Evolutionary conservation across 2,888 invertebrate species (phyloP).

Genomic region (Syrphus vitripennis): DNA sequence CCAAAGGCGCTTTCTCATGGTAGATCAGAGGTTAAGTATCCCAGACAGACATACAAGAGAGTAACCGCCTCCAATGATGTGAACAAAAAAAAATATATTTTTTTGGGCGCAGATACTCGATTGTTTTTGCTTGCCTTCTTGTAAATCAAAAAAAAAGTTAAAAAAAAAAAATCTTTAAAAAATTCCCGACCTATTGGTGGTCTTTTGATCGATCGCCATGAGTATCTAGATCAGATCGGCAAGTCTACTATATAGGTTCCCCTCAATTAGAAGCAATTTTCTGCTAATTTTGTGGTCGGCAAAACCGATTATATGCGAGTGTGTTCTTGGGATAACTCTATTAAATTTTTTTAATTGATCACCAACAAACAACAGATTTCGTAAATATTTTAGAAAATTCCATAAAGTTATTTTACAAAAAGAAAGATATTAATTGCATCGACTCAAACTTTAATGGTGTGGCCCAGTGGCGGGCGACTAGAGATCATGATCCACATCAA

Average conservation of each 20-base stretch:
- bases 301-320: slow-evolving; percentile 45
- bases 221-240: neutral
- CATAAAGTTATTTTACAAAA: neutral
- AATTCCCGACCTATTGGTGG: slow-evolving; percentile 46
- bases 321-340: slow-evolving; percentile 52
- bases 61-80: slow-evolving; percentile 48
- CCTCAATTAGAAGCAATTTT: slow-evolving; percentile 74
- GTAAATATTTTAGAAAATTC: slow-evolving; percentile 26
- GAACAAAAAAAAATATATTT: neutral
- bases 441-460: neutral
- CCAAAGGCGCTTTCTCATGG: slow-evolving; percentile 56
- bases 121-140: neutral
- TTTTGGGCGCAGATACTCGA: neutral
- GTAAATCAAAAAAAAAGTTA: neutral
- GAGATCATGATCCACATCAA: slow-evolving; percentile 38
- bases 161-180: slow-evolving; percentile 4
- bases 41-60: slow-evolving; percentile 65
- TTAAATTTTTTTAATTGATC: slow-evolving; percentile 60
- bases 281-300: slow-evolving; percentile 75
- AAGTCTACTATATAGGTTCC: slow-evolving; percentile 11
- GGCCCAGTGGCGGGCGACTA: neutral
- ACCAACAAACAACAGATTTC: neutral
- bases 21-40: slow-evolving; percentile 16
- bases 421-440: slow-evolving; percentile 33
- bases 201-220: slow-evolving; percentile 18